phyloP scores from a whole-genome alignment of 2,113 vertebrate genomes.

The Struthio camelus region DNA sequence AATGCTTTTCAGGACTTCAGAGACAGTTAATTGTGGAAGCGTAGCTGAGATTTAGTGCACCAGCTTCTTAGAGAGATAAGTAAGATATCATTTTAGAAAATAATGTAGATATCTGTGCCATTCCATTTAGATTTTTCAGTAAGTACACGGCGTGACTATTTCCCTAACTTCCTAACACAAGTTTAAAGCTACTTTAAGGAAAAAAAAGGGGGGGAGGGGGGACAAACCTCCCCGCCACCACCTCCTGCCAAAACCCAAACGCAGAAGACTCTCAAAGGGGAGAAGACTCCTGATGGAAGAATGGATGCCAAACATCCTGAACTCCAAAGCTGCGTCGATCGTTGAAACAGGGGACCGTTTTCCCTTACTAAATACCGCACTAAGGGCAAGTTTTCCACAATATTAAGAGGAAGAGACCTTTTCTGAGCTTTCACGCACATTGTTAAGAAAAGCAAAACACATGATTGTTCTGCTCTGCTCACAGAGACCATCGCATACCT shows the following conservation, averaged over 20 bases:
- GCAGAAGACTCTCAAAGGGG: not conserved
- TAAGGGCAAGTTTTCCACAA: not conserved
- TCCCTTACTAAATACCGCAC: not conserved
- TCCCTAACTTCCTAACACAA: not conserved
- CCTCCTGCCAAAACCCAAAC: not conserved
- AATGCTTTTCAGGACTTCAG: constrained; percentile 50
- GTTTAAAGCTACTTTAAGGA: not conserved
- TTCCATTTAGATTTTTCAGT: not conserved
- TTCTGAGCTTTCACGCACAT: not conserved
- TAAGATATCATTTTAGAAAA: not conserved
- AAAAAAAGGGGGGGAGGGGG: too few species aligned
- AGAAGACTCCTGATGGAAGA: not conserved
- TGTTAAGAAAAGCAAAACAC: not conserved
- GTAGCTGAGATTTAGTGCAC: not conserved
- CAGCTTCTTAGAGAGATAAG: not conserved
- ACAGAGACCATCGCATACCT: accelerated
- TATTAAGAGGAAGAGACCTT: not conserved
- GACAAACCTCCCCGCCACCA: not conserved
- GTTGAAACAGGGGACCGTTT: not conserved
- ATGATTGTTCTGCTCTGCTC: not conserved
- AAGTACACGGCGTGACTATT: not conserved
- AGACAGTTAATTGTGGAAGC: not conserved
- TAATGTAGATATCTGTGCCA: not conserved
- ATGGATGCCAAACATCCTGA: not conserved
- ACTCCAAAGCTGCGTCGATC: not conserved